Conservation (phyloP, 2,888 invertebrate species). For the Melanchra persicariae region DNA sequence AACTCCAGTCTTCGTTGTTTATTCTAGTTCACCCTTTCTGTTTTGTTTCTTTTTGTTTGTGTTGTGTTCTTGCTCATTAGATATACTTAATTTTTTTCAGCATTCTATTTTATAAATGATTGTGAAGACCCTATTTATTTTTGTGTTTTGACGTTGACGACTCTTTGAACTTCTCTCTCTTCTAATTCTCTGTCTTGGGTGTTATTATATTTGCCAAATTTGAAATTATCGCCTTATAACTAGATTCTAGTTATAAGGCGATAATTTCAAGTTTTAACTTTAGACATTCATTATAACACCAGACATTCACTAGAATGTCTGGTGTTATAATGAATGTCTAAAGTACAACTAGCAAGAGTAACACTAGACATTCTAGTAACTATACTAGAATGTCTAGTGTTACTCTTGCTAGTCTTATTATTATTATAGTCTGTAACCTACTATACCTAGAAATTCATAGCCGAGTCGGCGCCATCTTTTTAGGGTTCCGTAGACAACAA, state of each 20-base stretch:
- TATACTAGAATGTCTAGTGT: background rate
- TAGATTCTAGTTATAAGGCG: no score
- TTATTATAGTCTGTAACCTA: background rate
- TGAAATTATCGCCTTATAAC: background rate
- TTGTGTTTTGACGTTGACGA: background rate
- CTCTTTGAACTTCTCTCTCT: background rate
- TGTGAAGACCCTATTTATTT: slow-evolving; percentile 1
- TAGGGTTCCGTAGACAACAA: no score
- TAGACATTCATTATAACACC: no score
- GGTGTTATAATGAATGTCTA: no score
- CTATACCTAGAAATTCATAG: background rate
- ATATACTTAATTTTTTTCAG: slow-evolving; percentile 41
- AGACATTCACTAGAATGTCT: no score
- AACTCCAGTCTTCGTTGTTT: slow-evolving; percentile 83
- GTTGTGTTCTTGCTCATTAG: slow-evolving; percentile 76
- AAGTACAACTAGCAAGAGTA: no score
- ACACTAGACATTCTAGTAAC: no score
- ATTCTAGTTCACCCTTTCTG: slow-evolving; percentile 80
- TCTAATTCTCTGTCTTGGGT: no score
- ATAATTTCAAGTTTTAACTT: no score
- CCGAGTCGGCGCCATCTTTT: background rate
- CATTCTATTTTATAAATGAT: slow-evolving; percentile 30
- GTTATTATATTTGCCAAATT: background rate
- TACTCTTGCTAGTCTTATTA: background rate
- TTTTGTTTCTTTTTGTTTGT: slow-evolving; percentile 77